Percentiles rank a stretch among this genome's conserved stretches.
Evolutionary conservation across 2,113 vertebrate species (phyloP).

Genomic region (Erythrolamprus reginae): DNA sequence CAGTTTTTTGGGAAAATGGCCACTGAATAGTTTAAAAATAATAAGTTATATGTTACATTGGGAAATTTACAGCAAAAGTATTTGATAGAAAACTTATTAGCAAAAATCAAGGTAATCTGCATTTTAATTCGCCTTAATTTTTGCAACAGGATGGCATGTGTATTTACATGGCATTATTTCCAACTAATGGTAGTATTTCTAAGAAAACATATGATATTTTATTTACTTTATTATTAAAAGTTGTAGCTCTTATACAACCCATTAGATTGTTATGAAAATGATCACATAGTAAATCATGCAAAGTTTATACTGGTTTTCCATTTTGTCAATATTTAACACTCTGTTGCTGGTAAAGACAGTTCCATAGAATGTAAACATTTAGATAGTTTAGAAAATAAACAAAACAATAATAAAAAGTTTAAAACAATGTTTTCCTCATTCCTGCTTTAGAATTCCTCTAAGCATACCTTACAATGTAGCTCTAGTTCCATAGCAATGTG

Average conservation of each 20-base stretch:
- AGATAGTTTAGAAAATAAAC: neutral
- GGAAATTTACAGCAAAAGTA: neutral
- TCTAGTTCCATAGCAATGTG: neutral
- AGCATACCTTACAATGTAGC: neutral
- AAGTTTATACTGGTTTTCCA: neutral
- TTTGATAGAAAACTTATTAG: neutral
- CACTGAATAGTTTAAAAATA: neutral
- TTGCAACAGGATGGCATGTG: neutral
- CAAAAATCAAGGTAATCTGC: neutral
- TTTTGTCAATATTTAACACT: neutral
- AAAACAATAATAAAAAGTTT: neutral
- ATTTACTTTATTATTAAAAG: neutral
- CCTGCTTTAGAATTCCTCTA: neutral
- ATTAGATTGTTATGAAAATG: neutral
- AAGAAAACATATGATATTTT: neutral
- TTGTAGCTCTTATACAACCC: neutral
- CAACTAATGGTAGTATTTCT: neutral
- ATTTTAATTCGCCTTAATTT: neutral
- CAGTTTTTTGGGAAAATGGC: neutral
- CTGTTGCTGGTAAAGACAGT: neutral
- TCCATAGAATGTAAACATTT: neutral
- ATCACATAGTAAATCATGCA: neutral
- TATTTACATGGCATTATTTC: neutral
- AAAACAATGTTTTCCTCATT: neutral
- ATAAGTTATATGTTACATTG: neutral